Evolutionary conservation across 2,888 invertebrate species (phyloP).

Genomic region (Drosophila kuntzei): DNA sequence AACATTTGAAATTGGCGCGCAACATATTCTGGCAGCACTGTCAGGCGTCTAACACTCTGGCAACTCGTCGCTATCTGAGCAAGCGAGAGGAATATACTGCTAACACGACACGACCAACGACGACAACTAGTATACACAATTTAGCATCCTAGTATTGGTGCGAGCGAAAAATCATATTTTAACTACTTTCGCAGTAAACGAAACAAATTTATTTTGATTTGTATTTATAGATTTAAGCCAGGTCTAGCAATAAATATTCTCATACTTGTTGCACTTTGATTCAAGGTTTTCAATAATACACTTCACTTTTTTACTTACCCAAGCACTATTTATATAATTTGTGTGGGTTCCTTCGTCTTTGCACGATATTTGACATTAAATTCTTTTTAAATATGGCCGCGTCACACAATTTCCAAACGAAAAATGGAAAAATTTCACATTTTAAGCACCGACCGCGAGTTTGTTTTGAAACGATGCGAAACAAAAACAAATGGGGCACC

Average conservation of each 20-base stretch:
- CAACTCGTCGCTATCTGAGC: slow-evolving; percentile 30
- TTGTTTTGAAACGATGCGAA: slow-evolving; percentile 56
- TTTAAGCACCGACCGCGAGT: slow-evolving; percentile 47
- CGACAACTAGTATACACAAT: slow-evolving; percentile 76
- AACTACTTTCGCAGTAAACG: slow-evolving; percentile 56
- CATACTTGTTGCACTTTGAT: slow-evolving; percentile 40
- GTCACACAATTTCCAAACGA: slow-evolving; percentile 61
- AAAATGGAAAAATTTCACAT: slow-evolving; percentile 63
- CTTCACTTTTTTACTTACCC: slow-evolving; percentile 59
- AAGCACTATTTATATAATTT: slow-evolving; percentile 71
- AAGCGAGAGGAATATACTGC: slow-evolving; percentile 52
- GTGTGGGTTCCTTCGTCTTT: slow-evolving; percentile 39
- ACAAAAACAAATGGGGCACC: slow-evolving; percentile 74
- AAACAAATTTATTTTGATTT: slow-evolving; percentile 44
- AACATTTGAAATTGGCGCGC: slow-evolving; percentile 35
- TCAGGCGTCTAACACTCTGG: slow-evolving; percentile 38
- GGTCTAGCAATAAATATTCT: slow-evolving; percentile 20
- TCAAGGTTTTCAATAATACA: slow-evolving; percentile 16
- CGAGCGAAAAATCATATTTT: slow-evolving; percentile 76
- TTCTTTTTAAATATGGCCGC: slow-evolving; percentile 76
- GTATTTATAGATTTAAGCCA: slow-evolving; percentile 5
- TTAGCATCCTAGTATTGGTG: slow-evolving; percentile 71
- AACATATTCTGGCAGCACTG: slow-evolving; percentile 40
- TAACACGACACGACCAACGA: slow-evolving; percentile 51
- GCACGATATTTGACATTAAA: slow-evolving; percentile 56